Base-by-base conservation (phyloP, 2,888 invertebrate genomes). In the Scaptomyza polygonia region DNA sequence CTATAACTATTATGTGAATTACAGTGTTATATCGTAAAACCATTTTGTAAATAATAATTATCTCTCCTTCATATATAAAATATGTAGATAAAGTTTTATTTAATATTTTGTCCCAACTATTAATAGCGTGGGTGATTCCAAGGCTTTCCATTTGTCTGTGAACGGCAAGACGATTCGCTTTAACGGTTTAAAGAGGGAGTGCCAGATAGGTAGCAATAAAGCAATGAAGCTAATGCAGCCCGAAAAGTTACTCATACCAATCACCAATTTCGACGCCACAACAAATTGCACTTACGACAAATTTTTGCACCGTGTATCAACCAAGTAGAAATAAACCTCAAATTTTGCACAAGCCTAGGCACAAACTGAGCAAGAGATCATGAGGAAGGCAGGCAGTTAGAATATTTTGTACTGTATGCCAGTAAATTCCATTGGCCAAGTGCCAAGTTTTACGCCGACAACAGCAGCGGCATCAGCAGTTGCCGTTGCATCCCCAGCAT, bases 331-430 rank as follows among this genome's bases (percentile, higher is more conserved):
- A 73, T 81, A 83, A 86, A 79, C 85, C 76, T 72, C 76, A 81
- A 84, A 84, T 81, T 86, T 67, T 76, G 71, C n/a, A n/a, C n/a
- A n/a, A n/a, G 74, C 57, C 47, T 57, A 72, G 63, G 55, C 47
- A 36, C 36, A 43, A 53, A 32, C 48, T 45, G 39, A 36, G 54
- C 30, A 29, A 14, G 25, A 29, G 36, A 39, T 39, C 52, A 52
- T 64, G 36, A 8, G 4, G 21, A 2, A 21, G 14, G 14, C 63
- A 56, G 59, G 62, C 61, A 66, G 72, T 67, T 62, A 80, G 78
- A 86, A 80, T 84, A 85, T 81, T 83, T 83, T 84, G 85, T 86
- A 81, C 76, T 84, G 81, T 84, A 84, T 77, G 85, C 85, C 82
- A 61, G 79, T 55, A 81, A 79, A 86, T 84, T 72, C 82, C 69